Conservation (phyloP, 2,113 vertebrate genomes). For the Psephotus haematonotus region DNA sequence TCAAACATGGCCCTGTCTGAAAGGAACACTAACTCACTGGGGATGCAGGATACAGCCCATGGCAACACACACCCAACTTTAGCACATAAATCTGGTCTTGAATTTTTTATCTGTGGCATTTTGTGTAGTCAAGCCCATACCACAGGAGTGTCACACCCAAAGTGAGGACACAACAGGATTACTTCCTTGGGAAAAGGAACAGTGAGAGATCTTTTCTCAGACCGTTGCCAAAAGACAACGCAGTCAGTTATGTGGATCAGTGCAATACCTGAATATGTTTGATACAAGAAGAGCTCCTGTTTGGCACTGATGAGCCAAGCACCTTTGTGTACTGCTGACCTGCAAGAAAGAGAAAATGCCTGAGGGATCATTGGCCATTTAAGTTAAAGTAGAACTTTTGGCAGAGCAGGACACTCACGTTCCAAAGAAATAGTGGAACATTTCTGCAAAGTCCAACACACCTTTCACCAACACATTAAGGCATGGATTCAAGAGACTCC, state of each 20-base stretch:
- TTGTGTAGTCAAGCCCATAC: background rate
- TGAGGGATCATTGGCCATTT: background rate
- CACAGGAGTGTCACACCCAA: background rate
- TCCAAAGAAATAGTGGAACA: background rate
- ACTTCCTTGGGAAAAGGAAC: background rate
- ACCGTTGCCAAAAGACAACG: too few relatives aligned
- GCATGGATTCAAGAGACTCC: background rate
- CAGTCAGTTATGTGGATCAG: background rate
- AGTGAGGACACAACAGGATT: background rate
- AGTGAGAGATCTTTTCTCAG: background rate
- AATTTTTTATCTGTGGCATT: background rate
- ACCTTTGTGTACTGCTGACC: constrained; percentile 69
- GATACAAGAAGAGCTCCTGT: constrained; percentile 78
- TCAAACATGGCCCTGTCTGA: background rate
- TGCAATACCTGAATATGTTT: constrained; percentile 73
- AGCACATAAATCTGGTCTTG: background rate
- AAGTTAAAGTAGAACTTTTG: background rate
- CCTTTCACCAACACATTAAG: background rate
- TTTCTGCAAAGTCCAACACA: background rate
- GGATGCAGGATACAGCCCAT: background rate
- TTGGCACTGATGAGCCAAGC: constrained; percentile 80
- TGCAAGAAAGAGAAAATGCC: constrained; percentile 25
- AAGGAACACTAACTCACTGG: background rate
- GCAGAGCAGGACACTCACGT: background rate
- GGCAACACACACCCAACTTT: background rate